Percentiles rank a stretch among this genome's conserved stretches.
Evolutionary conservation across 2,113 vertebrate species (phyloP).

Genomic region (Thalassarche chlororhynchos): DNA sequence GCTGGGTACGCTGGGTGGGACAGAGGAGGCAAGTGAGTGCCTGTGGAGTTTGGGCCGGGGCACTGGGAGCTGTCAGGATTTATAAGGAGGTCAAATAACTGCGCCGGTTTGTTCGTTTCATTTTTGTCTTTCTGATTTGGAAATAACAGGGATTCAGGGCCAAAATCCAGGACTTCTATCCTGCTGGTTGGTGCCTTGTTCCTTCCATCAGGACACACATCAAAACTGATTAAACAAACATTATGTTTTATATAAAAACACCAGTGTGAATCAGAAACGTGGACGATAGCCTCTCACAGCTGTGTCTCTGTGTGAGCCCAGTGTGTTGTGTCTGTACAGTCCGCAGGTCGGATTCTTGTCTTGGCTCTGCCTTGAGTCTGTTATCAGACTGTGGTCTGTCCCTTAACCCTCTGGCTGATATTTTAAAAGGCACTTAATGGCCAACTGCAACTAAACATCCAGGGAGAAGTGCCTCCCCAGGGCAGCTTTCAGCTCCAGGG

Average conservation of each 20-base stretch:
- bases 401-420: not conserved
- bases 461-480: not conserved
- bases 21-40: not conserved
- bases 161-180: not conserved
- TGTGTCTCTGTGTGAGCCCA: not conserved
- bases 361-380: not conserved
- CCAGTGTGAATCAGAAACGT: not conserved
- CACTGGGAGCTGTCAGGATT: not conserved
- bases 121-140: not conserved
- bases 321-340: not conserved
- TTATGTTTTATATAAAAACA: not conserved
- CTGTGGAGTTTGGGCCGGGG: not conserved
- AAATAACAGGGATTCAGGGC: not conserved
- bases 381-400: not conserved
- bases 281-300: not conserved
- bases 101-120: fast-evolving
- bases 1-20: not conserved
- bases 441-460: not conserved
- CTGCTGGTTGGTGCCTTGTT: not conserved
- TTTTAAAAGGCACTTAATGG: not conserved
- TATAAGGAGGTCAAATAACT: not conserved
- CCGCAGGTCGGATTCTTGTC: not conserved
- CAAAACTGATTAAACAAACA: not conserved
- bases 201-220: not conserved
- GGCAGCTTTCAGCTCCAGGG: not conserved